These are phyloP conservation scores for Orgyia antiqua DNA, from an alignment of 2,888 invertebrate genomes.

Conservation along the genomic window DNA sequence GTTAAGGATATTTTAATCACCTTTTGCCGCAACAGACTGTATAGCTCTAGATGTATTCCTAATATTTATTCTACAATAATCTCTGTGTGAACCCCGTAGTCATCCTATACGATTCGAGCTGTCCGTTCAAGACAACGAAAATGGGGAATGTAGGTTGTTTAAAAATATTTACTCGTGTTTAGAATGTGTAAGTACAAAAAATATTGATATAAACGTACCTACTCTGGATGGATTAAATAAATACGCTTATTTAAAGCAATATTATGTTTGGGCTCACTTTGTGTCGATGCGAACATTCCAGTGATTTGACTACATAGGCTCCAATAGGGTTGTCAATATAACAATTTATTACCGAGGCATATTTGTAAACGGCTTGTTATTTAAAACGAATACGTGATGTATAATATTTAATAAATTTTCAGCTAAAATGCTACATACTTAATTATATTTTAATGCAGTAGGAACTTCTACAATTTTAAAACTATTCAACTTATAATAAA, in stretches of 20 bases:
- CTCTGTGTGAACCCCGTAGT: constrained; percentile 55
- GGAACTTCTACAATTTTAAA: too few species aligned
- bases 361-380: neutral
- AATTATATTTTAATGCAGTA: neutral
- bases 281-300: constrained; percentile 62
- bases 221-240: constrained; percentile 55
- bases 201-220: constrained; percentile 58
- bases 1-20: constrained; percentile 40
- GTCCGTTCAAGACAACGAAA: constrained; percentile 73
- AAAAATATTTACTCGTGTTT: constrained; percentile 60
- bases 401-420: neutral
- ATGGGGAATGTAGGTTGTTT: constrained; percentile 69
- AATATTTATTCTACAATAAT: constrained; percentile 49
- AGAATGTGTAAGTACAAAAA: constrained; percentile 71
- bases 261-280: constrained; percentile 54
- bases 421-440: neutral
- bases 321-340: neutral
- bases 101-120: constrained; percentile 46
- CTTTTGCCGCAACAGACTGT: constrained; percentile 63
- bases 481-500: too few species aligned
- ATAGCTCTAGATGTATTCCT: constrained; percentile 61
- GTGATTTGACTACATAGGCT: constrained; percentile 31
- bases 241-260: constrained; percentile 59
- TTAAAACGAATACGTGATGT: neutral
- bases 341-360: neutral